Percentiles rank a stretch among this genome's conserved stretches.
Evolutionary conservation across 1,140 invertebrate genomes (phyloP).

Genomic region (Lysiphlebus fabarum): DNA sequence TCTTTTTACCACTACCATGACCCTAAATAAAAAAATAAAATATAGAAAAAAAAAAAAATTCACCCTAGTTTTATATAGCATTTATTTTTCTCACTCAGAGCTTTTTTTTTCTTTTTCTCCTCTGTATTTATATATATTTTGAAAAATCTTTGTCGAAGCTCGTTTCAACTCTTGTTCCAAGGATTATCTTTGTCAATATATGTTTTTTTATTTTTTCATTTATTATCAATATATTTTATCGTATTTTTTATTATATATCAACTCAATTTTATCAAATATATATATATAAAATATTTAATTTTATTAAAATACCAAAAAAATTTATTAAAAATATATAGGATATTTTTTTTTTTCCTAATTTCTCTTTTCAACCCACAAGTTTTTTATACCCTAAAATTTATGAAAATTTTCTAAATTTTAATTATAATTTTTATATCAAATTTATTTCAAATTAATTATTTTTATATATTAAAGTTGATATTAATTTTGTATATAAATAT

Average conservation of each 20-base stretch:
- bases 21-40: no score
- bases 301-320: no score
- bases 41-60: no score
- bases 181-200: conserved; percentile 18
- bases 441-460: no score
- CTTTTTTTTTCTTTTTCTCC: conserved; percentile 16
- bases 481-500: not conserved
- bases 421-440: no score
- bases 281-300: no score
- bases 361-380: no score
- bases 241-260: not conserved
- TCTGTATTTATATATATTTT: conserved; percentile 13
- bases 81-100: conserved; percentile 19
- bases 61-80: conserved; percentile 4
- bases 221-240: conserved; percentile 1
- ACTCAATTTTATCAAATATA: not conserved
- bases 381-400: no score
- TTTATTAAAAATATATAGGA: not conserved
- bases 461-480: no score
- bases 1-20: not conserved
- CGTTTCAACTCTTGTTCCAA: not conserved
- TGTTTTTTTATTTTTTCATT: not conserved
- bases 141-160: not conserved
- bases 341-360: no score
- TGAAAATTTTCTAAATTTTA: no score